Evolutionary conservation across 2,888 invertebrate species (phyloP), one percentile per base, ranked within the genome.

Genomic region (Erebia palarica): DNA sequence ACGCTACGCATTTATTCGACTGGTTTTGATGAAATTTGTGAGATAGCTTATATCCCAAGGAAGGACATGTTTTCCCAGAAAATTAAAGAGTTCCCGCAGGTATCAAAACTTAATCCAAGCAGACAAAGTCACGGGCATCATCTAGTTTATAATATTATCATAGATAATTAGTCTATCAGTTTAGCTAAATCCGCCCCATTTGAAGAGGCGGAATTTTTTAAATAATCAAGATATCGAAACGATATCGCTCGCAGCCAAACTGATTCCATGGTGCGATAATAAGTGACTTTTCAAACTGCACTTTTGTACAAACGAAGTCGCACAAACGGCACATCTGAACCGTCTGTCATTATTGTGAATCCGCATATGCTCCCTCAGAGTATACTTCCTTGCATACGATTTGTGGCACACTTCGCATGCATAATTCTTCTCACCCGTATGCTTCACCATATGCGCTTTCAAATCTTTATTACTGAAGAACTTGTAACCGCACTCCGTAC

Each of bases 391-490:
- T 0, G 91, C 89, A 69, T 94, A 94, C 0, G 93, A 82, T 70
- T 94, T 93, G 1, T 86, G 82, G 44, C 92, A 92, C 0, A 93
- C 79, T 4, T 84, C 86, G 72, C 92, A 92, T 0, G 82, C 77
- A 49, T 87, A 94, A 16, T 85, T 91, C 1, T 86, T 78, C 42
- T 92, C 92, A 0, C 93, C 93, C 0, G 89, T 91, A 72, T 94
- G 94, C 51, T 91, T 91, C 0, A 93, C 79, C 92, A 93, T 94
- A 60, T 94, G 94, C 0, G 90, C 92, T 68, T 93, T 94, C 0
- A 94, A 81, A 1, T 92, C 92, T 74, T 94, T 94, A n/a, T 92
- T 92, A 69, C 92, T 93, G 75, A 94, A 94, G 69, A 94, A 94
- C 64, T 89, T 82, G 59, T 87, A 91, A 0, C 92, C 94, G 68